Conservation (phyloP, 2,888 invertebrate genomes). For the Tridacna gigas region DNA sequence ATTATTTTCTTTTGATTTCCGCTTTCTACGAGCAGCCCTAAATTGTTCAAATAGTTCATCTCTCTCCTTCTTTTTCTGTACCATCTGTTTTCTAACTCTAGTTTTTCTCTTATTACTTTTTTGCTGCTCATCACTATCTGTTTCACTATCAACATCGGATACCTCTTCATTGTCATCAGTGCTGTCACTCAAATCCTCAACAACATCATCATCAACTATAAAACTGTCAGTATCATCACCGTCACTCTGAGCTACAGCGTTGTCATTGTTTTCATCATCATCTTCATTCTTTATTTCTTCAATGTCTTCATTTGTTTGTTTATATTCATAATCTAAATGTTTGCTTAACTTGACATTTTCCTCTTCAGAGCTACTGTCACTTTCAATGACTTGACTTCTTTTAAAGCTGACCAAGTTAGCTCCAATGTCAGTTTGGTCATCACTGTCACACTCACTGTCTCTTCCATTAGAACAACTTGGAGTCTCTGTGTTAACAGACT, state of each 20-base stretch:
- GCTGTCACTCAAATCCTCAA: background rate
- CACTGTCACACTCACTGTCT: background rate
- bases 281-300: background rate
- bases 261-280: background rate
- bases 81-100: conserved; percentile 27
- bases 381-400: conserved; percentile 32
- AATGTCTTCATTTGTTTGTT: conserved; percentile 10
- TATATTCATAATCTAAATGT: background rate
- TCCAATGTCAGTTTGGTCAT: conserved; percentile 1
- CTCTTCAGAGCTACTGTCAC: conserved; percentile 31
- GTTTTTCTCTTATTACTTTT: conserved; percentile 11
- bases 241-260: conserved; percentile 27
- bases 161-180: conserved; percentile 15
- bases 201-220: conserved; percentile 20
- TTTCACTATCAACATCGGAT: background rate
- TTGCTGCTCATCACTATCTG: background rate
- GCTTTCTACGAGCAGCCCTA: conserved; percentile 37
- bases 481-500: too few species aligned
- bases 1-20: conserved; percentile 29
- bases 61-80: conserved; percentile 32
- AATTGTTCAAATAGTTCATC: conserved; percentile 34
- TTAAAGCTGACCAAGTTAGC: background rate
- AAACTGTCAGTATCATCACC: conserved; percentile 16
- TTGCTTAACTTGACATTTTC: conserved; percentile 17
- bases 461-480: background rate